These are phyloP conservation scores for Craterocephalus amniculus DNA, from an alignment of 2,797 vertebrate genomes.

Conservation along the genomic window DNA sequence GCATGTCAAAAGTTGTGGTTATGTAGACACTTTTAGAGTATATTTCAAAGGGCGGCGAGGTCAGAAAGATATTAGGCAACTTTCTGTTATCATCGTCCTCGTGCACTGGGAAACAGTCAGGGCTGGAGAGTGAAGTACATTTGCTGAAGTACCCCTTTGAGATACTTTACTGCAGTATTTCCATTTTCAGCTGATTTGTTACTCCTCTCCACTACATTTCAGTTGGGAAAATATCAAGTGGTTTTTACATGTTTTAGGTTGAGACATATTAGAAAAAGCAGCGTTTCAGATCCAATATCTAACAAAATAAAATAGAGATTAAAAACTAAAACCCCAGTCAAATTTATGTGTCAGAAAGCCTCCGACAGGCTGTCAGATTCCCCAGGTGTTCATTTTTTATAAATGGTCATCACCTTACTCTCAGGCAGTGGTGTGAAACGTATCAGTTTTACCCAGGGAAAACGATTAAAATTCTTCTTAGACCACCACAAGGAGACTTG, in stretches of 20 bases:
- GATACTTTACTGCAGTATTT: neutral
- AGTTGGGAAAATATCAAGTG: neutral
- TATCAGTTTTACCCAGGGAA: neutral
- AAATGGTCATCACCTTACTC: neutral
- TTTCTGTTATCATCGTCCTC: neutral
- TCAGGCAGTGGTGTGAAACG: neutral
- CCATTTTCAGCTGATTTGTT: neutral
- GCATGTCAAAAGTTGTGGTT: conserved; percentile 23
- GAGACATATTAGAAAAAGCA: neutral
- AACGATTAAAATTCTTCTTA: neutral
- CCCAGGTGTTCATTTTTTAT: neutral
- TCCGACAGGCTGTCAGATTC: neutral
- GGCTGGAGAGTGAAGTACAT: neutral
- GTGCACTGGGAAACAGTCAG: neutral
- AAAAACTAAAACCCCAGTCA: neutral
- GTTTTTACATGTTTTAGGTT: neutral
- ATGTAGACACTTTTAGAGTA: conserved; percentile 1
- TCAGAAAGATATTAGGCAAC: neutral
- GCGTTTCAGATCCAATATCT: neutral
- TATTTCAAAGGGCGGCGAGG: neutral
- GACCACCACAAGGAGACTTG: neutral
- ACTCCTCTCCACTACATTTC: neutral
- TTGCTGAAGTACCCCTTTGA: neutral
- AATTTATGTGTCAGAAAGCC: no score
- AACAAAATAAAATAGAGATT: no score